phyloP scores from a whole-genome alignment of 2,113 vertebrate genomes.

The Chloropsis hardwickii region DNA sequence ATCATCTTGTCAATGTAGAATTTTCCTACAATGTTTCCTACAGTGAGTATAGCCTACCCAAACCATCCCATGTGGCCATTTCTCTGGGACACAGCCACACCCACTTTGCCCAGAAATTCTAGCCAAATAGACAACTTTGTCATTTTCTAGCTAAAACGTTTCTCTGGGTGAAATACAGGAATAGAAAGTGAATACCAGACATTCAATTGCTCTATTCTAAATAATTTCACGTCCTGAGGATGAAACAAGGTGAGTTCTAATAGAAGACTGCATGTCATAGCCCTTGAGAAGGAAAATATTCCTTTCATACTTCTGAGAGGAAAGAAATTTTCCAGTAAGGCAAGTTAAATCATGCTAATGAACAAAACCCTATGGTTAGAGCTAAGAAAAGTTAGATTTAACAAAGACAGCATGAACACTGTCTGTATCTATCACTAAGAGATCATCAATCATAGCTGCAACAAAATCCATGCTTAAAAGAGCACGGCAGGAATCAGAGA shows the following conservation, averaged over 20 bases:
- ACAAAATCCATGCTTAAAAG: neutral
- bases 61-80: neutral
- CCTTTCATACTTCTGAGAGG: neutral
- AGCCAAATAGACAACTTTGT: neutral
- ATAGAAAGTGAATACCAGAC: neutral
- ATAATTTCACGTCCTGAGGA: neutral
- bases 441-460: neutral
- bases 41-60: neutral
- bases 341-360: neutral
- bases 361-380: neutral
- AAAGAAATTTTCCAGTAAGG: neutral
- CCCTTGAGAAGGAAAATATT: neutral
- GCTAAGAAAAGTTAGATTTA: neutral
- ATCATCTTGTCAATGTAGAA: neutral
- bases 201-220: neutral
- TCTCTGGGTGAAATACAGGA: neutral
- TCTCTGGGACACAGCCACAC: neutral
- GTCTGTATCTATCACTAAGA: neutral
- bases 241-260: neutral
- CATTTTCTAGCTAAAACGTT: neutral
- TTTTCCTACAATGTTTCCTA: neutral
- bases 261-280: neutral
- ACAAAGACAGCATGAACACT: neutral
- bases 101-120: neutral
- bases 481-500: slow-evolving; percentile 1